Percentiles rank a stretch among this genome's conserved stretches.
Evolutionary conservation across 2,797 vertebrate species (phyloP).

Genomic region (Pangasius sanitwongsei): DNA sequence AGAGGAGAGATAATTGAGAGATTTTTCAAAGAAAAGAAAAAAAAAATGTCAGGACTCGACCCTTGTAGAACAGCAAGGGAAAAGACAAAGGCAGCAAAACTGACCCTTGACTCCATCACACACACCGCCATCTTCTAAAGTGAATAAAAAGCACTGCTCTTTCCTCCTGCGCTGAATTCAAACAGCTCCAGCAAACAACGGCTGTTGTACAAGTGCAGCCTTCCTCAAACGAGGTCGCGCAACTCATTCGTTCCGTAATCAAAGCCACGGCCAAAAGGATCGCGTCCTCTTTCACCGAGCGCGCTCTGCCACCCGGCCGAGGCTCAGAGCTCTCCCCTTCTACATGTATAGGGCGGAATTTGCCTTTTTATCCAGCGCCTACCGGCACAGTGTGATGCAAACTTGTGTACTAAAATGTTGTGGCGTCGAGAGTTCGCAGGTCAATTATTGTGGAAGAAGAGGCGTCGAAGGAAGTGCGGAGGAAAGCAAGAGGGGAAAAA

Average conservation of each 20-base stretch:
- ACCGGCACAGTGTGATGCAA: neutral
- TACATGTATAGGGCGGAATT: neutral
- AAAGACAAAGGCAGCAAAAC: conserved; percentile 31
- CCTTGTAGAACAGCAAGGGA: conserved; percentile 22
- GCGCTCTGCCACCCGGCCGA: neutral
- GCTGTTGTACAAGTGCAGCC: neutral
- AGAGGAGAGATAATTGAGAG: neutral
- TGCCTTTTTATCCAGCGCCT: conserved; percentile 28
- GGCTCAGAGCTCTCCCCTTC: neutral
- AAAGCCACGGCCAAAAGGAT: conserved; percentile 23
- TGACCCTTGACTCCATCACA: conserved; percentile 28
- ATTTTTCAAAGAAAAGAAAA: neutral
- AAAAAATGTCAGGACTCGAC: conserved; percentile 8
- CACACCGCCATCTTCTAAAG: conserved; percentile 26
- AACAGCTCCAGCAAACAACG: neutral
- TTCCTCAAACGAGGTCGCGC: conserved; percentile 36
- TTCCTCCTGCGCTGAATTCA: conserved; percentile 27
- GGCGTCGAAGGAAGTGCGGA: neutral
- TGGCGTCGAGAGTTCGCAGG: neutral
- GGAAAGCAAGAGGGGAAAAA: conserved; percentile 2
- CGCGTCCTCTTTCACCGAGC: neutral
- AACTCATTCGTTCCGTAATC: conserved; percentile 43
- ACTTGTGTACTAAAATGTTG: neutral
- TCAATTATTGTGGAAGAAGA: conserved; percentile 3
- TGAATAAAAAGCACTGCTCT: conserved; percentile 27